phyloP scores from a whole-genome alignment of 2,113 vertebrate genomes.

The Bubo bubo region DNA sequence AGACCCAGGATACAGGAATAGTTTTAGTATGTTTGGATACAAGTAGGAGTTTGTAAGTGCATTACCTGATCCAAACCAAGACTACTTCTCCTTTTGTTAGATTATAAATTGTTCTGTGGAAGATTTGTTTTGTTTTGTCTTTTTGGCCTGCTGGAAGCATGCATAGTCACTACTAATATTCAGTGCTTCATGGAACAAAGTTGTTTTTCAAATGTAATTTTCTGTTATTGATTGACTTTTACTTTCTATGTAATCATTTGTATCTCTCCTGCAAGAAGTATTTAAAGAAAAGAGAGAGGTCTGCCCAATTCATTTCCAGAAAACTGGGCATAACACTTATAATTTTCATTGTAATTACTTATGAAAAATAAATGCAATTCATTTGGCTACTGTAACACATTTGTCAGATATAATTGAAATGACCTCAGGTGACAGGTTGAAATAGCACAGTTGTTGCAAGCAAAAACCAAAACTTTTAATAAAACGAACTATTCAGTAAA shows the following conservation, averaged over 20 bases:
- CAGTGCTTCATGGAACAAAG: background rate
- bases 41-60: background rate
- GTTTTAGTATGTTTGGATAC: background rate
- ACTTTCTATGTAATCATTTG: slow-evolving; percentile 40
- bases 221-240: slow-evolving; percentile 38
- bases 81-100: background rate
- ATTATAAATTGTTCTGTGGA: background rate
- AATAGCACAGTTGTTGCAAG: slow-evolving; percentile 48
- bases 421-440: slow-evolving; percentile 65
- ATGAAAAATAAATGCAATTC: slow-evolving; percentile 59
- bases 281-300: background rate
- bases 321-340: slow-evolving; percentile 43
- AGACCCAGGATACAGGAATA: background rate
- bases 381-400: slow-evolving; percentile 62
- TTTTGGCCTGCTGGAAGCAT: background rate
- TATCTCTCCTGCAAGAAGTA: slow-evolving; percentile 42
- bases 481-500: background rate
- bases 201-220: slow-evolving; percentile 46
- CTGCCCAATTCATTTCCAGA: slow-evolving; percentile 46
- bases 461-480: slow-evolving; percentile 22
- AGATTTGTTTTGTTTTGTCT: background rate
- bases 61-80: background rate
- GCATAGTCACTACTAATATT: background rate
- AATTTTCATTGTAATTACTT: slow-evolving; percentile 74
- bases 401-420: slow-evolving; percentile 77